Base-by-base conservation (phyloP, 2,113 vertebrate species). In the Xiphorhynchus elegans region DNA sequence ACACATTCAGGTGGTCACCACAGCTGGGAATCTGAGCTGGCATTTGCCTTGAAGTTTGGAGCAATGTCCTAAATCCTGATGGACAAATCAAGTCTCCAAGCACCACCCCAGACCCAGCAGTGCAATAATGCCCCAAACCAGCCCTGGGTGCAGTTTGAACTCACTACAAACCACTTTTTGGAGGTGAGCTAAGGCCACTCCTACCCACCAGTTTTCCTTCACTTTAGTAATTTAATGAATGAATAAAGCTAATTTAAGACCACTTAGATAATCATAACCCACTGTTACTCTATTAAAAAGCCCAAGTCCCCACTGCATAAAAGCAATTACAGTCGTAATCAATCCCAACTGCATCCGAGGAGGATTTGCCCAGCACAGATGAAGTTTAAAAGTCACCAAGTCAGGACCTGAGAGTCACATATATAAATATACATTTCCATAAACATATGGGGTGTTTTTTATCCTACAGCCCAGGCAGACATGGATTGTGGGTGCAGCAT, bases 341-440 rank as follows among this genome's bases (percentile, higher is more conserved):
- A 78, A 55, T 2, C 76, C 52, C 67, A 69, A 1, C 1, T 16
- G 24, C 49, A 66, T 5, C 84, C 7, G 0, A 10, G 0, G 17
- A 85, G 28, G 33, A 59, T 67, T 37, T 46, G 4, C 52, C 40
- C 12, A 8, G 64, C 66, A 62, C 7, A 4, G 33, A 46, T 60
- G 1, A 24, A 77, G n/a, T 53, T 47, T 7, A 0, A 3, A 33
- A 56, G 19, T 11, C 13, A 24, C 40, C 49, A 9, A 26, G 44
- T 64, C 49, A 77, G 40, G 84, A 88, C 55, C 49, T 16, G 44
- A 68, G 33, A 5, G 35, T 49, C 23, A 20, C 39, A 37, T 10
- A 35, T 25, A 24, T n/a, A 37, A 62, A 17, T 31, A 23, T 37
- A 37, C 72, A 60, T 82, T 53, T 67, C 39, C 26, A 14, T 4